A percentile compares a stretch with the other conserved stretches of the same genome.
Evolutionary conservation across 1,140 invertebrate species (phyloP).

Genomic region (Physella acuta): DNA sequence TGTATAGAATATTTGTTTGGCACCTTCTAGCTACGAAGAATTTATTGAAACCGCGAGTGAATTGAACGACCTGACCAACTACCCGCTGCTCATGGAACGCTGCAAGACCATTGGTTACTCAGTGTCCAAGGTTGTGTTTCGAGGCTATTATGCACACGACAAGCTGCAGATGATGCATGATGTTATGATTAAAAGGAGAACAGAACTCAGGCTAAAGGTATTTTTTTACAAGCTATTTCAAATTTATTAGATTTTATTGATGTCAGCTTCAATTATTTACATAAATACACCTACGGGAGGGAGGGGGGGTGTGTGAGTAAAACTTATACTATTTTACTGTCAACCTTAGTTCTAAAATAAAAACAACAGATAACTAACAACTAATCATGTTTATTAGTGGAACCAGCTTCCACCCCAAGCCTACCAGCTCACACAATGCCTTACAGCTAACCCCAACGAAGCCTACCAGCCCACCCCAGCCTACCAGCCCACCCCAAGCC

Average conservation of each 20-base stretch:
- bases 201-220: slow-evolving; percentile 54
- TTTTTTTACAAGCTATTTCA: neutral
- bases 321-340: too few relatives aligned
- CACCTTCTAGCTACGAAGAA: slow-evolving; percentile 48
- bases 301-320: too few relatives aligned
- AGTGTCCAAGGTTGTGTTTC: slow-evolving; percentile 56
- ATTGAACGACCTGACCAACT: slow-evolving; percentile 50
- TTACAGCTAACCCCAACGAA: too few relatives aligned
- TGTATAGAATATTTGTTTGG: slow-evolving; percentile 2
- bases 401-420: too few relatives aligned
- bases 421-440: too few relatives aligned
- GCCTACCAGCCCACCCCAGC: too few relatives aligned
- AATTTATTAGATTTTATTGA: neutral
- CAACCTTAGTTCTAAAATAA: too few relatives aligned
- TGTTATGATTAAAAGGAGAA: slow-evolving; percentile 47
- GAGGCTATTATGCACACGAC: slow-evolving; percentile 55
- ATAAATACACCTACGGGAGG: too few relatives aligned
- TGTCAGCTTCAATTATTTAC: neutral
- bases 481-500: too few relatives aligned
- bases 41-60: slow-evolving; percentile 55
- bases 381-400: too few relatives aligned
- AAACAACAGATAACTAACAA: too few relatives aligned
- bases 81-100: slow-evolving; percentile 47
- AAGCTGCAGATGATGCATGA: slow-evolving; percentile 55
- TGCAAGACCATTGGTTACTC: slow-evolving; percentile 52